These are phyloP conservation scores for Peromyscus maniculatus DNA, from an alignment of 2,113 vertebrate genomes.

Conservation along the genomic window DNA sequence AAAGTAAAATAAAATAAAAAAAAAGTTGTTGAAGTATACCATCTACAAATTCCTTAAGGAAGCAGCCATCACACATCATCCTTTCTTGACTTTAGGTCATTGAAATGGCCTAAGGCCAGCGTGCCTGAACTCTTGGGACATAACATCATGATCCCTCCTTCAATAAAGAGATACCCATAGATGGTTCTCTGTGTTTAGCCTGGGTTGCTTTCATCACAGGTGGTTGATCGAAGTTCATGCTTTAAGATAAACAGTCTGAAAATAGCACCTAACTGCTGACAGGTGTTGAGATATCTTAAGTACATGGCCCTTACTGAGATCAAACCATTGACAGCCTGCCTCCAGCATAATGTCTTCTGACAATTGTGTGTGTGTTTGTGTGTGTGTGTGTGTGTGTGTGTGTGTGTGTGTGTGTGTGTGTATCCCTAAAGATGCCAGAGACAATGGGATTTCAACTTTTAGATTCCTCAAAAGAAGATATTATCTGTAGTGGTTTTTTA, in stretches of 20 bases:
- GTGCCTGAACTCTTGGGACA: background rate
- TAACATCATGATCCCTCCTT: background rate
- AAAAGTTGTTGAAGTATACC: background rate
- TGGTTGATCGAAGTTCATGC: background rate
- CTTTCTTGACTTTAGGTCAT: background rate
- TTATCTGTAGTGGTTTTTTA: background rate
- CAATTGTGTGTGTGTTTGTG: background rate
- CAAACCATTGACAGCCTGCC: background rate
- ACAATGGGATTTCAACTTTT: background rate
- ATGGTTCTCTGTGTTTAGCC: background rate
- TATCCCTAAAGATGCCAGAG: background rate
- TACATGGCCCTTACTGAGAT: background rate
- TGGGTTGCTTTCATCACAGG: background rate
- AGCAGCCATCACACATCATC: background rate
- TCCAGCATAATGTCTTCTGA: background rate
- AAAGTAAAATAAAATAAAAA: background rate
- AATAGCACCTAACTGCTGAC: background rate
- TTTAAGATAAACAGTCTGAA: constrained; percentile 1
- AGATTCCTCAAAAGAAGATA: constrained; percentile 38
- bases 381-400: background rate
- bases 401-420: background rate
- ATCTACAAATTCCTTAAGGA: background rate
- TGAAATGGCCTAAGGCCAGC: background rate
- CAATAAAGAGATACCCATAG: background rate
- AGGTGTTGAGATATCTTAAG: background rate